phyloP scores from a whole-genome alignment of 1,140 invertebrate species.

The Conus ventricosus region DNA sequence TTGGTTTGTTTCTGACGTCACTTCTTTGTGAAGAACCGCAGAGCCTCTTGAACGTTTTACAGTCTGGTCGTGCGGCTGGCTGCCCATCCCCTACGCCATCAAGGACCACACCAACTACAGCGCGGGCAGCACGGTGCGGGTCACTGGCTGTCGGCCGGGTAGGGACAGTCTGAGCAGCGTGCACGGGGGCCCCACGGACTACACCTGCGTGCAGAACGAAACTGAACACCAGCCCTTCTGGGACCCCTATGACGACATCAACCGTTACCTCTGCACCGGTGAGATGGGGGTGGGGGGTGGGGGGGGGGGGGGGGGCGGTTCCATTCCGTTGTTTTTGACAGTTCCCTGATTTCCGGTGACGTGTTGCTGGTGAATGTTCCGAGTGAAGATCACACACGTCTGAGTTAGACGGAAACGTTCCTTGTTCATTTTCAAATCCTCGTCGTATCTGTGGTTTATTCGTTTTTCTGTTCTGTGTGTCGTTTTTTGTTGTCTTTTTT shows the following conservation, averaged over 20 bases:
- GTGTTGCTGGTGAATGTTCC: background rate
- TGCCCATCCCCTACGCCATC: constrained; percentile 45
- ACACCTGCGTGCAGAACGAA: constrained; percentile 43
- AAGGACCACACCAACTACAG: constrained; percentile 52
- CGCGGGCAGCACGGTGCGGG: constrained; percentile 40
- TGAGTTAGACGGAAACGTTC: background rate
- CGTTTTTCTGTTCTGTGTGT: too few species aligned
- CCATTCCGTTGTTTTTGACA: background rate
- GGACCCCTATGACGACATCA: background rate
- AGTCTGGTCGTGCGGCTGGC: constrained; percentile 52
- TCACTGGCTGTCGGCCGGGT: constrained; percentile 48
- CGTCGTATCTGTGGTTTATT: background rate
- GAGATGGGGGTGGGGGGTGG: background rate
- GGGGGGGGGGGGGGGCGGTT: too few species aligned
- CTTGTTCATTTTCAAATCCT: background rate
- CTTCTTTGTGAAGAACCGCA: too few species aligned
- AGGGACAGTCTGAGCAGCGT: constrained; percentile 17
- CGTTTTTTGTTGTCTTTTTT: too few species aligned
- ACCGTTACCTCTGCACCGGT: background rate
- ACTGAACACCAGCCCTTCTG: background rate
- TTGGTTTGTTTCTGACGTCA: too few species aligned
- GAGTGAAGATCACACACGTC: background rate
- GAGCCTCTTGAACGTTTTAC: background rate
- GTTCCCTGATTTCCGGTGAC: background rate
- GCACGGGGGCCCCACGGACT: constrained; percentile 36